These are phyloP conservation scores for Sebastes oblongus DNA, from an alignment of 2,797 vertebrate species.

Conservation along the genomic window DNA sequence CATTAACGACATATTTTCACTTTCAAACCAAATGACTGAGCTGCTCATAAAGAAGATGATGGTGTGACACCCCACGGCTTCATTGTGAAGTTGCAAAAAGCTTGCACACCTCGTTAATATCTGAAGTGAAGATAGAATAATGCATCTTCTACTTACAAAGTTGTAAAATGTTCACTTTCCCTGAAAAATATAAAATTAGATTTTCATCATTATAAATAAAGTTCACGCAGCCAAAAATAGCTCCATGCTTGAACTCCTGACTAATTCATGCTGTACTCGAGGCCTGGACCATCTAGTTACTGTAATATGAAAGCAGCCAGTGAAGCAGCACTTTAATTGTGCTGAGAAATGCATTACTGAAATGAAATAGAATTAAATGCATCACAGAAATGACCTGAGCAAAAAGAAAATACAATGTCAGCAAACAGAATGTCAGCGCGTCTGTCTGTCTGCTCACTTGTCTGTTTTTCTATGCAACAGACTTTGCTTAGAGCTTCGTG, in stretches of 20 bases:
- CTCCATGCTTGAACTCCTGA: conserved; percentile 7
- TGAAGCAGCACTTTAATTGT: conserved; percentile 42
- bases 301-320: conserved; percentile 41
- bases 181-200: background rate
- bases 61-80: background rate
- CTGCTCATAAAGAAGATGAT: background rate
- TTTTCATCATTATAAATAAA: conserved; percentile 4
- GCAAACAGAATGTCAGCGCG: conserved; percentile 12
- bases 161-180: background rate
- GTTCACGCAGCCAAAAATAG: conserved; percentile 6
- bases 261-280: conserved; percentile 13
- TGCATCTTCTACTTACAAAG: background rate
- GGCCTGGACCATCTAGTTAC: conserved; percentile 13
- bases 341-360: conserved; percentile 19
- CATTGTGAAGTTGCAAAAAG: background rate
- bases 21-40: conserved; percentile 3
- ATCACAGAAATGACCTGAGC: conserved; percentile 20
- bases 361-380: conserved; percentile 32
- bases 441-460: conserved; percentile 2
- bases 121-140: background rate
- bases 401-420: conserved; percentile 32
- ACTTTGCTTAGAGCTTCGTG: conserved; percentile 9
- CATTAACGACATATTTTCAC: background rate
- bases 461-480: conserved; percentile 4
- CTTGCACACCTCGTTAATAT: background rate